These are phyloP conservation scores for Alfaro cultratus DNA, from an alignment of 2,797 vertebrate species.

Conservation along the genomic window DNA sequence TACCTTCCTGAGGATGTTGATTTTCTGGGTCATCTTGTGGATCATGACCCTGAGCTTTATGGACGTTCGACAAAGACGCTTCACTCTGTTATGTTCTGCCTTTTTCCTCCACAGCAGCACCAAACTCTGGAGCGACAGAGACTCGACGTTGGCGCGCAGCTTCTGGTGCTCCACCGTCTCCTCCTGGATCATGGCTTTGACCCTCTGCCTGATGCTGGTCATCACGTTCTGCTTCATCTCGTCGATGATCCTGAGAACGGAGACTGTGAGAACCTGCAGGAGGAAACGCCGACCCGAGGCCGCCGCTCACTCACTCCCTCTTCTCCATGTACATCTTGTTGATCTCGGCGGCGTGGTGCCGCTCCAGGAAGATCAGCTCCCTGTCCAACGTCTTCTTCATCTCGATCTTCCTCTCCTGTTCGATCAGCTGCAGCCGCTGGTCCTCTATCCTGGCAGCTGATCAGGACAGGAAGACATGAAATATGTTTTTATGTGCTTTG, in stretches of 20 bases:
- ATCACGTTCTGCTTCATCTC: fast-evolving
- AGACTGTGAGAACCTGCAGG: neutral
- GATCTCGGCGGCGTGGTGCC: too few species aligned
- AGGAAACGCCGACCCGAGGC: too few species aligned
- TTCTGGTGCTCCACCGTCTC: neutral
- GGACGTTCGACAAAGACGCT: neutral
- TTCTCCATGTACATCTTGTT: too few species aligned
- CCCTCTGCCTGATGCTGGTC: fast-evolving
- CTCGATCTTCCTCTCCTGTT: too few species aligned
- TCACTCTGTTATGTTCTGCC: fast-evolving
- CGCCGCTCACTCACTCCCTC: too few species aligned
- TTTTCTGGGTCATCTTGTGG: neutral
- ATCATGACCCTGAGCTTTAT: neutral
- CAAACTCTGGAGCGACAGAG: neutral
- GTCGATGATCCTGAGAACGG: neutral
- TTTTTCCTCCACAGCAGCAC: neutral
- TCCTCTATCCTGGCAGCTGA: too few species aligned
- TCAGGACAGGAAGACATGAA: too few species aligned
- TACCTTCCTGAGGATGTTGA: neutral
- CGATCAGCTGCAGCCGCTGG: too few species aligned
- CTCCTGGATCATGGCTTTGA: neutral
- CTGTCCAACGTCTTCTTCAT: too few species aligned
- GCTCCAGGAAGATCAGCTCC: too few species aligned
- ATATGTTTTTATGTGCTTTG: too few species aligned
- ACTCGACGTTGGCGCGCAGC: fast-evolving